Evolutionary conservation across 2,797 vertebrate species (phyloP).

Genomic region (Dipus sagitta): DNA sequence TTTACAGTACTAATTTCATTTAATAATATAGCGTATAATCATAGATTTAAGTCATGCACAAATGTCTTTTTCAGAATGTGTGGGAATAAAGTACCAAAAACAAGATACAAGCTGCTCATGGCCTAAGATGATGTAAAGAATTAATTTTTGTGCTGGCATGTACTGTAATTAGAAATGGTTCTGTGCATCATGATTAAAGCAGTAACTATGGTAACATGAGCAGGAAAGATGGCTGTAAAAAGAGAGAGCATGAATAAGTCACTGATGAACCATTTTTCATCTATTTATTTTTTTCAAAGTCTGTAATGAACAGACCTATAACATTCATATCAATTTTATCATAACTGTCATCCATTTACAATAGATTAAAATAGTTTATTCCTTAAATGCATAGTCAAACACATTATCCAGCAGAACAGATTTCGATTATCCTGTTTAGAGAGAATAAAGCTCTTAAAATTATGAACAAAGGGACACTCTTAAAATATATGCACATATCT

Average conservation of each 20-base stretch:
- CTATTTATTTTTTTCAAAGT: slow-evolving; percentile 82
- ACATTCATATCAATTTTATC: slow-evolving; percentile 60
- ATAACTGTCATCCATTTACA: slow-evolving; percentile 61
- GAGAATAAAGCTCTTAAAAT: background rate
- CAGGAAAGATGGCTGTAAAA: slow-evolving; percentile 85
- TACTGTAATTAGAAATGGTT: slow-evolving; percentile 90
- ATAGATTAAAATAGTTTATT: slow-evolving; percentile 53
- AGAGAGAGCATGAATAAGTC: slow-evolving; percentile 82
- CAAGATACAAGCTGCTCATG: slow-evolving; percentile 87
- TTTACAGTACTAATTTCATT: slow-evolving; percentile 77
- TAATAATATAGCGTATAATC: slow-evolving; percentile 80
- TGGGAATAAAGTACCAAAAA: slow-evolving; percentile 85
- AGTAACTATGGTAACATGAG: slow-evolving; percentile 90
- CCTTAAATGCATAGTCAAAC: background rate
- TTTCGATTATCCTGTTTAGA: background rate
- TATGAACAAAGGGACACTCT: background rate
- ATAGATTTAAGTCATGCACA: slow-evolving; percentile 77
- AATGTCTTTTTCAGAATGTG: slow-evolving; percentile 81
- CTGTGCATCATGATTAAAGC: slow-evolving; percentile 89
- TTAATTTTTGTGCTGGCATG: slow-evolving; percentile 89
- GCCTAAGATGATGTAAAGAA: slow-evolving; percentile 87
- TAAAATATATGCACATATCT: background rate
- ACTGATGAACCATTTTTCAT: slow-evolving; percentile 80
- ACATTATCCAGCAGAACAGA: background rate
- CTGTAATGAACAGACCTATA: slow-evolving; percentile 64